Evolutionary conservation across 37 sponge, comb jelly and placozoan species (phyloP), one percentile per base, ranked within the genome.

Genomic region (Halichondria panicea): DNA sequence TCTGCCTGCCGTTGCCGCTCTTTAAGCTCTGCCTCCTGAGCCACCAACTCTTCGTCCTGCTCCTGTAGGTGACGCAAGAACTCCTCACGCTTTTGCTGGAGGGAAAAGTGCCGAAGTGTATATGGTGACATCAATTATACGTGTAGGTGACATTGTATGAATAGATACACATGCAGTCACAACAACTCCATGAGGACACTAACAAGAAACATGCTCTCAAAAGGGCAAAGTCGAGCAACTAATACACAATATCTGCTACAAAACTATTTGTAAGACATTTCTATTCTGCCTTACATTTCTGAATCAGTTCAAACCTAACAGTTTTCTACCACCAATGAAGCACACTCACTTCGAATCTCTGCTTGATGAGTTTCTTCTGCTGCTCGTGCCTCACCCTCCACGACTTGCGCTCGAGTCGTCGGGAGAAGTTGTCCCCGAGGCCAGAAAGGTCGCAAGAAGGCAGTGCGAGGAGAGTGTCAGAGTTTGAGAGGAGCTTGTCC

Each of bases 351-450:
- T 81, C 83, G 74, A 82, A 82, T 34, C 59, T 55, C 9, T 56
- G 69, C 45, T 75, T 82, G 28, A 82, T 58, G 30, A 71, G 43
- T 41, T 57, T 69, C n/a, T 69, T 86, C 52, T 85, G 83, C 32
- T 72, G 79, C 44, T 85, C 88, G 30, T 85, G 87, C 40, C 87
- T 76, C 72, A 86, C 66, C 57, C 87, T 77, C 78, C 82, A 81
- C 1, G 91, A 91, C 68, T 91, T 80, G 7, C 91, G 45, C 72
- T 76, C 88, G 55, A 81, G 70, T 1, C 88, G 53, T 22, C 82
- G 54, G 0, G 68, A 13, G 30, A 86, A 78, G 56, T 84, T 62
- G 39, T 46, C 60, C 50, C 61, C 28, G 37, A 7, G 43, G 28
- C 67, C 56, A 53, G 64, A 35, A 57, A 50, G 36, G 30, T 79